Base-by-base conservation (phyloP, 2,888 invertebrate species). In the Notodonta dromedarius region DNA sequence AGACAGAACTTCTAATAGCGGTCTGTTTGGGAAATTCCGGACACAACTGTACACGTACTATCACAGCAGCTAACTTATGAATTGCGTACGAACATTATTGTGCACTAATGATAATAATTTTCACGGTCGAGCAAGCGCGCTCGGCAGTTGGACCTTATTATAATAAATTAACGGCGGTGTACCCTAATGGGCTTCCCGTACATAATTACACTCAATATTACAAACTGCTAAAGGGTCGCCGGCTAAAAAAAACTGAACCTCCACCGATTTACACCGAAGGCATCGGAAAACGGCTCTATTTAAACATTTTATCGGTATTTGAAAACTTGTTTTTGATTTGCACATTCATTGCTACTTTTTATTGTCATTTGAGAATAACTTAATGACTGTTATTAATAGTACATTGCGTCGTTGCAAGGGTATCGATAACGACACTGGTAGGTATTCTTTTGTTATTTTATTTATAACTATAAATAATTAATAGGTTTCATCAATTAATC, bases 91-190 rank as follows among this genome's bases (percentile, higher is more conserved):
- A 70, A 77, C 78, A 77, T 81, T 83, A 89, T 84, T 82, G 85
- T 80, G 70, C 76, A 78, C 80, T 87, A 89, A 89, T 90, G 88
- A 90, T 88, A 86, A 89, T 90, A 88, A 89, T 90, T 90, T 91
- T 90, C 87, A 90, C 84, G 87, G 88, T 89, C 85, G 88, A 87
- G 83, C 83, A 79, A 88, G 73, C 83, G 77, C 85, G 79, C 85
- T 80, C 86, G 89, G 85, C 91, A 87, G 91, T 90, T 91, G 91
- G 87, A 83, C 85, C 89, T 90, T 89, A 90, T 91, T 90, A 90
- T 86, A 90, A 91, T 90, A 90, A 90, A 91, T 89, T 90, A 91
- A 90, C 86, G 86, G 82, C 85, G 84, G 84, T 79, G 81, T 76
- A 79, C 85, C 86, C 85, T 90, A 90, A 91, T 90, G 88, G 89